Evolutionary conservation across 2,888 invertebrate species (phyloP), one percentile per base, ranked within the genome.

Genomic region (Marronus borbonicus): DNA sequence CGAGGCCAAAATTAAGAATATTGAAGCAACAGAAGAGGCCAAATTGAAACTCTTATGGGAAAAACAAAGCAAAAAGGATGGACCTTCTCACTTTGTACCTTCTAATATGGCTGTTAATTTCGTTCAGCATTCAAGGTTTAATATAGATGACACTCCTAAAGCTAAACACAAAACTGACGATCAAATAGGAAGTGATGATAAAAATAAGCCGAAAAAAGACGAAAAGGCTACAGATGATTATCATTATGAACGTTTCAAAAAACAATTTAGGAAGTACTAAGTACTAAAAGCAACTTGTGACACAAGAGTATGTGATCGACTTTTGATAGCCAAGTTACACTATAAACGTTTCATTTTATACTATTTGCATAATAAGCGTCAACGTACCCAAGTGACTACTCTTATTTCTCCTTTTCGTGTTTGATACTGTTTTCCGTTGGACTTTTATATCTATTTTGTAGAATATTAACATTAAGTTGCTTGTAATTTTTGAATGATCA

Each of bases 41-140:
- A 99, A 99, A 89, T 93, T 98, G 87, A 96, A 94, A 88, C 89
- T 99, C 50, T 86, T 99, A 24, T 94, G 95, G 91, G 98, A 98
- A 83, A 93, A 95, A 79, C 94, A 96, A 85, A 96, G 95, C 84
- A 97, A 97, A 88, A 97, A 97, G 86, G 97, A 98, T 88, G 95
- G 94, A 0, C 97, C 97, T 0, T 97, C 98, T 0, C 96, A 96
- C 83, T 98, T 98, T 91, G 98, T 98, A 0, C 98, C 98, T 0
- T 97, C 97, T 17, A 98, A 99, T 87, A 97, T 98, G 95, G 98
- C 98, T 12, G 98, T 98, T 0, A 98, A 98, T 89, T 99, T 98
- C 91, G 97, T 97, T 52, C 98, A 98, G 85, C 98, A 98, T 87
- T 98, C 98, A 89, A 92, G 98, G 92, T 98, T 79, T 68, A 98